phyloP scores from a whole-genome alignment of 2,888 invertebrate genomes.

The Ormyrus labotus region DNA sequence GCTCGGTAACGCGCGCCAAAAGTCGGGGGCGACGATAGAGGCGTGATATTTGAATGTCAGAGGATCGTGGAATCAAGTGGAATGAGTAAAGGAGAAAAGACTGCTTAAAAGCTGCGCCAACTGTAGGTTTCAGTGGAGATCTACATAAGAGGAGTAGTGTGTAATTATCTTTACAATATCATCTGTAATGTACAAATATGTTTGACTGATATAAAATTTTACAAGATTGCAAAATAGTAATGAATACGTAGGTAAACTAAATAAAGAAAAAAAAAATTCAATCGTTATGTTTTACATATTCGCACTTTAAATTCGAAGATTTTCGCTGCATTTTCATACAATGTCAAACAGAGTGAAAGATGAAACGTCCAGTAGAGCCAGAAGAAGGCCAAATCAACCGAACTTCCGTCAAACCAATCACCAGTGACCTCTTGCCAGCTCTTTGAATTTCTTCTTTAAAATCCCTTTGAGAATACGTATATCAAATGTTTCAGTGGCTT shows the following conservation, averaged over 20 bases:
- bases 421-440: slow-evolving; percentile 60
- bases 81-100: neutral
- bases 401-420: slow-evolving; percentile 72
- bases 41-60: slow-evolving; percentile 71
- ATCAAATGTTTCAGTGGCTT: neutral
- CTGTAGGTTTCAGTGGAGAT: too few species aligned
- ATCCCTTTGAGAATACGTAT: slow-evolving; percentile 7
- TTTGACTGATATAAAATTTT: too few species aligned
- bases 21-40: slow-evolving; percentile 57
- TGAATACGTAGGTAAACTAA: too few species aligned
- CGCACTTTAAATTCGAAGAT: slow-evolving; percentile 57
- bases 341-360: slow-evolving; percentile 33
- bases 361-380: slow-evolving; percentile 49
- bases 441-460: slow-evolving; percentile 64
- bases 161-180: too few species aligned
- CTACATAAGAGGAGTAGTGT: too few species aligned
- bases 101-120: neutral
- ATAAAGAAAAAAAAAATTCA: too few species aligned
- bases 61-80: slow-evolving; percentile 60
- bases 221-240: too few species aligned
- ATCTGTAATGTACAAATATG: too few species aligned
- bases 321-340: slow-evolving; percentile 48
- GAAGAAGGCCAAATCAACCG: slow-evolving; percentile 61
- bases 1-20: too few species aligned
- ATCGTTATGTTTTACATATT: neutral